These are phyloP conservation scores for Euura lappo DNA, from an alignment of 1,140 invertebrate genomes.

Conservation along the genomic window DNA sequence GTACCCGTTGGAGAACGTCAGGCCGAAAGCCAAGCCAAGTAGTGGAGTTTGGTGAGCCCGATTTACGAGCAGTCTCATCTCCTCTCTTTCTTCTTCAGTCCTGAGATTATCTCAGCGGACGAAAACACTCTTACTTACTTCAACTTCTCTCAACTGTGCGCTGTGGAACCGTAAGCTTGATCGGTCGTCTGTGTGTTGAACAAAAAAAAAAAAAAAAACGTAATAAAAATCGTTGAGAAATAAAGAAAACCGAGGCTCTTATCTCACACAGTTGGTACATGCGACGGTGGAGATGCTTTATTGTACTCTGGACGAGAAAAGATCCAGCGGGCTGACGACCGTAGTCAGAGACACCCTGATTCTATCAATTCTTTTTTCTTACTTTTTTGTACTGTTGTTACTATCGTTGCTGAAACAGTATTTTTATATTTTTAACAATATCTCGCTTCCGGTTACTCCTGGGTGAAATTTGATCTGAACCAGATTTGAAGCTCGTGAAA, in stretches of 20 bases:
- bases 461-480: too few relatives aligned
- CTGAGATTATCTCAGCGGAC: not conserved
- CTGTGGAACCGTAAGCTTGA: not conserved
- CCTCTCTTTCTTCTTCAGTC: not conserved
- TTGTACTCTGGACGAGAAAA: too few relatives aligned
- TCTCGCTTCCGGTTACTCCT: too few relatives aligned
- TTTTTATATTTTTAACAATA: too few relatives aligned
- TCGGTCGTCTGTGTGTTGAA: not conserved
- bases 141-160: not conserved
- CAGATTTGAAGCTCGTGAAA: too few relatives aligned
- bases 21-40: not conserved
- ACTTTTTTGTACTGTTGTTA: too few relatives aligned
- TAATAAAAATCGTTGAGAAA: slow-evolving; percentile 22
- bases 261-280: not conserved
- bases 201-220: slow-evolving; percentile 4
- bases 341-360: too few relatives aligned
- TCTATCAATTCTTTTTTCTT: too few relatives aligned
- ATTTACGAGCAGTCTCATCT: not conserved
- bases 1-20: too few relatives aligned
- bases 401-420: too few relatives aligned
- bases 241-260: slow-evolving; percentile 10
- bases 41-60: slow-evolving; percentile 4
- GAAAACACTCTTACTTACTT: not conserved
- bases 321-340: too few relatives aligned
- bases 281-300: too few relatives aligned